Evolutionary conservation across 2,113 vertebrate genomes (phyloP).

Genomic region (Eudyptes chrysolophus): DNA sequence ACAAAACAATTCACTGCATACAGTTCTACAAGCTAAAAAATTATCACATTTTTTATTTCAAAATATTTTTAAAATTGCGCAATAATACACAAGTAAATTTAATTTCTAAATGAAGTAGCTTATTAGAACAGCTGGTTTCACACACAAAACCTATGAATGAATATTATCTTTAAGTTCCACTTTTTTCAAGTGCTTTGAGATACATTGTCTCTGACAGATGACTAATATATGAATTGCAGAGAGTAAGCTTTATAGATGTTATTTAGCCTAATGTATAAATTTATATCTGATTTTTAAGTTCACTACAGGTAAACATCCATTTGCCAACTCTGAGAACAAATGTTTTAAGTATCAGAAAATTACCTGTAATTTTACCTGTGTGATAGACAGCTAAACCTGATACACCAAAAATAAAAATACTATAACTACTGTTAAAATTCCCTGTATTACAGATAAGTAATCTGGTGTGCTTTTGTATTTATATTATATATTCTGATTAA

Average conservation of each 20-base stretch:
- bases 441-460: background rate
- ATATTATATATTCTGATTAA: background rate
- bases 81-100: background rate
- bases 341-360: background rate
- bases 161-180: background rate
- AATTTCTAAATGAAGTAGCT: background rate
- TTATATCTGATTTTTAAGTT: background rate
- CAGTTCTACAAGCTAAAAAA: background rate
- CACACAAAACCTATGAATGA: background rate
- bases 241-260: background rate
- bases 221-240: background rate
- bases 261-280: background rate
- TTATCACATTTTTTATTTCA: background rate
- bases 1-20: background rate
- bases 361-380: background rate
- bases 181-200: background rate
- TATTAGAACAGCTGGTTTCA: background rate
- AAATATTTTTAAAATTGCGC: background rate
- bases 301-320: background rate
- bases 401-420: background rate
- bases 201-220: background rate
- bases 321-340: background rate
- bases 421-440: background rate
- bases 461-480: background rate
- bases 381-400: background rate